Base-by-base conservation (phyloP, 2,113 vertebrate species). In the Rhinoderma darwinii region DNA sequence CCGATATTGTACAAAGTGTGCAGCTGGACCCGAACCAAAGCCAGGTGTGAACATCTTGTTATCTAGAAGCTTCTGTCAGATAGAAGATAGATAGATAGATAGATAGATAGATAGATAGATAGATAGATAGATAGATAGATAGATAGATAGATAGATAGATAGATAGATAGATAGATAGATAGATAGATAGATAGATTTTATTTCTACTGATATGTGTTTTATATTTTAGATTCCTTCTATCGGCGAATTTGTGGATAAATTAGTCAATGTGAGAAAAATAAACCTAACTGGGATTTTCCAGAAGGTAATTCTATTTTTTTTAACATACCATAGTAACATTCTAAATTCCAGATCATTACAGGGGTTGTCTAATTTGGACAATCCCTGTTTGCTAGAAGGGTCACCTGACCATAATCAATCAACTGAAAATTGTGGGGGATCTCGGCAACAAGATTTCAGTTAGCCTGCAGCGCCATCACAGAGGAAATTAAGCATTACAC, bases 1-100 rank as follows among this genome's bases (percentile, higher is more conserved):
- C 90, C 74, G 87, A 63, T 88, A 88, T 80, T 82, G 87, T 91
- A 0, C 89, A 86, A 72, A 41, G 47, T 73, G 72, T 94, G 90
- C 70, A 93, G 50, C 74, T 88, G 78, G 90, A 89, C 0, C 87
- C 85, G 0, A 88, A 93, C 88, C 92, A 90, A 17, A 0, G 44
- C 59, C 86, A 90, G 88, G 93, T 93, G 87, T 85, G 88, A 51
- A 30, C n/a, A 74, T 39, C 10, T 12, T 41, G 20, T 41, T 74
- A 39, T 37, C 35, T 7, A 0, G 30, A 73, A n/a, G 11, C 4
- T 32, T 30, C 15, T 47, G 1, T 77, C 43, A 27, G 44, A 27
- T 68, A 56, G 15, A 25, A 15, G 18, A 15, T 4, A 82, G 61
- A 70, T 20, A 70, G 12, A 50, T 12, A 68, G 15, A 68, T 7